Percentiles rank a stretch among this genome's conserved stretches.
phyloP scores from a whole-genome alignment of 2,797 vertebrate genomes.

The Thunnus albacares region DNA sequence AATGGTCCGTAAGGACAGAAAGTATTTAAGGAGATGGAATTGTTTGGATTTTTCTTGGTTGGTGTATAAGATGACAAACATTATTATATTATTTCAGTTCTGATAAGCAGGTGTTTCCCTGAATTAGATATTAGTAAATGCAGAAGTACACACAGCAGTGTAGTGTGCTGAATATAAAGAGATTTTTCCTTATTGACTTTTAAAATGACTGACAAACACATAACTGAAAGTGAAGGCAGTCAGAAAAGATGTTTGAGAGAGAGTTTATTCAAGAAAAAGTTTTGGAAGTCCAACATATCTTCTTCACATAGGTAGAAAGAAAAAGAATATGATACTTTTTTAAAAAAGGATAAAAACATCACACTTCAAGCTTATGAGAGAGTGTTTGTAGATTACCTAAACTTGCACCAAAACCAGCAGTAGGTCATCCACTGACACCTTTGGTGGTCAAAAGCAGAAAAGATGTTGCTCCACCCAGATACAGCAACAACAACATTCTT shows the following conservation, averaged over 20 bases:
- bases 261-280: not conserved
- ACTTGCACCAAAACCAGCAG: constrained; percentile 5
- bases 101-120: constrained; percentile 30
- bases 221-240: not conserved
- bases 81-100: not conserved
- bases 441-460: not conserved
- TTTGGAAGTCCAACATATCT: not conserved
- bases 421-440: not conserved
- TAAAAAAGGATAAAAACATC: not conserved
- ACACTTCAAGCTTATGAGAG: not conserved
- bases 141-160: no score
- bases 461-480: not conserved
- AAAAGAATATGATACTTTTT: not conserved
- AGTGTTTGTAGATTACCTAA: constrained; percentile 7
- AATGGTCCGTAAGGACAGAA: constrained; percentile 14
- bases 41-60: not conserved
- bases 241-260: not conserved
- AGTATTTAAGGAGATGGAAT: constrained; percentile 18
- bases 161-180: not conserved
- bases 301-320: not conserved
- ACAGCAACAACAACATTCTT: constrained; percentile 17
- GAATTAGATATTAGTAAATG: constrained; percentile 12
- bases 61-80: not conserved
- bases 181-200: not conserved
- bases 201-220: constrained; percentile 16